These are phyloP conservation scores for Pan troglodytes DNA, from an alignment of 2,113 vertebrate genomes.

Conservation along the genomic window NHGRI_mPanTro3-v2.1_pri NC_086015.1:196027001-196027500, in stretches of 20 bases:
- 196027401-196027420: background rate
- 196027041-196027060: background rate
- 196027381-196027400: background rate
- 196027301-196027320: background rate
- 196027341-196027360: background rate
- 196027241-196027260: background rate
- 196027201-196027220: background rate
- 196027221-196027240: background rate
- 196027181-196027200: background rate
- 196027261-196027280: no score
- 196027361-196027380: background rate
- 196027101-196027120: background rate
- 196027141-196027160: background rate
- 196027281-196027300: background rate
- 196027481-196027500: background rate
- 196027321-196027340: background rate
- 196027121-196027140: background rate
- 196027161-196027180: background rate
- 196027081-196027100: background rate
- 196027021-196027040: conserved; percentile 1
- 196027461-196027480: background rate
- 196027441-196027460: background rate
- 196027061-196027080: background rate
- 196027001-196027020: background rate
- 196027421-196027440: background rate